Evolutionary conservation across 1,140 invertebrate species (phyloP).

Genomic region (Cephus cinctus): DNA sequence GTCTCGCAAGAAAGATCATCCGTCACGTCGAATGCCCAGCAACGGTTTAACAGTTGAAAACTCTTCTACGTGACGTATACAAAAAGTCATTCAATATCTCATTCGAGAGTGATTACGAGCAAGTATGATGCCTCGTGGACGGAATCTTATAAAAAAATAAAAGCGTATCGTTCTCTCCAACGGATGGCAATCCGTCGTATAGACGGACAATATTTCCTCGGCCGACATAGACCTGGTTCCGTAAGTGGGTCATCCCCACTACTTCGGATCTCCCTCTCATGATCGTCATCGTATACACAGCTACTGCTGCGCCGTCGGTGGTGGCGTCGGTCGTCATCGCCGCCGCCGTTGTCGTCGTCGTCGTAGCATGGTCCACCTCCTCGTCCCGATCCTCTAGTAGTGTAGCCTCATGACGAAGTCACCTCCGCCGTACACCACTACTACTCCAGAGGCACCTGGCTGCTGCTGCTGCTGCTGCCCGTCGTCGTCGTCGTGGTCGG

Average conservation of each 20-base stretch:
- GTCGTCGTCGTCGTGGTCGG: constrained; percentile 57
- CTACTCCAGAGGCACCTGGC: constrained; percentile 58
- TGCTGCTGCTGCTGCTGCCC: constrained; percentile 26
- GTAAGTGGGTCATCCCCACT: constrained; percentile 68
- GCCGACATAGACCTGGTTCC: constrained; percentile 59
- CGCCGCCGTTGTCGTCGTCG: constrained; percentile 11
- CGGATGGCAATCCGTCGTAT: too few species aligned
- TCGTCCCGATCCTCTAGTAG: constrained; percentile 2
- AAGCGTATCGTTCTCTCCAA: too few species aligned
- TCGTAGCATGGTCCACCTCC: constrained; percentile 65
- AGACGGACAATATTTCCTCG: constrained; percentile 52
- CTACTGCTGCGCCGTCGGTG: constrained; percentile 44
- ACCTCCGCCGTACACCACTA: constrained; percentile 61
- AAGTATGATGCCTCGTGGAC: too few species aligned
- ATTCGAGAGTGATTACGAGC: too few species aligned
- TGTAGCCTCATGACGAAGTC: neutral
- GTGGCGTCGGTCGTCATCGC: constrained; percentile 20
- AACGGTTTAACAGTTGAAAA: too few species aligned
- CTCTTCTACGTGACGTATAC: too few species aligned
- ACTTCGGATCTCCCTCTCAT: constrained; percentile 48
- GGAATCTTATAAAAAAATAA: too few species aligned
- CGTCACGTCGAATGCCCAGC: too few species aligned
- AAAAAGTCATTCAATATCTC: too few species aligned
- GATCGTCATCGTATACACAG: constrained; percentile 37
- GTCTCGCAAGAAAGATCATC: too few species aligned